Conservation (phyloP, 2,888 invertebrate genomes). For the Trissoscelio sp. region DNA sequence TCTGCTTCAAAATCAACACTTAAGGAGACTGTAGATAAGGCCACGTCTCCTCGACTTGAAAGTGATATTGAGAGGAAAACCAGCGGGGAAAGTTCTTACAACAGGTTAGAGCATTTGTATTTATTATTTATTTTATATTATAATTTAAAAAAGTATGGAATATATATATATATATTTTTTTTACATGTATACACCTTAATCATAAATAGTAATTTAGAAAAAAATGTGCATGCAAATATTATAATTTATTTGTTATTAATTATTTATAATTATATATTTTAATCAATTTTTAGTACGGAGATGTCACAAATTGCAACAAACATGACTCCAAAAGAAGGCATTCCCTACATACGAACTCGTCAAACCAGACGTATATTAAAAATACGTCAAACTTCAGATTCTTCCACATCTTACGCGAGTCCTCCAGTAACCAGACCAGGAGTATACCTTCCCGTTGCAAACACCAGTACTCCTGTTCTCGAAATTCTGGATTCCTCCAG, state of each 20-base stretch:
- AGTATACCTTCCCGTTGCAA: conserved; percentile 62
- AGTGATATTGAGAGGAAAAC: conserved; percentile 26
- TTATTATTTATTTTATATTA: background rate
- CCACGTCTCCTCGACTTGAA: conserved; percentile 35
- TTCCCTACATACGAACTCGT: conserved; percentile 70
- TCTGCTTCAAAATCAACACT: conserved; percentile 69
- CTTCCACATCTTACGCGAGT: conserved; percentile 80
- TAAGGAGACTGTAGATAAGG: conserved; percentile 32
- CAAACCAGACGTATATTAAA: conserved; percentile 68
- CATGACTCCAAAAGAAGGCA: conserved; percentile 54
- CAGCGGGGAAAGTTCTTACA: conserved; percentile 43
- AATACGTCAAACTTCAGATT: conserved; percentile 77
- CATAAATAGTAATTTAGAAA: no score
- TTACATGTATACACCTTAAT: no score
- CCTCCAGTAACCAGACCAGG: conserved; percentile 74
- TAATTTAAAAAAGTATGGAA: no score
- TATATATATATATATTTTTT: no score
- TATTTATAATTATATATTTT: background rate
- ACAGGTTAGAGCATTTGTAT: conserved; percentile 22
- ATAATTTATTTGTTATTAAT: background rate
- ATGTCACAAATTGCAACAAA: conserved; percentile 73
- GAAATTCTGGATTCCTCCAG: conserved; percentile 78
- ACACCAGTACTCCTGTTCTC: conserved; percentile 77
- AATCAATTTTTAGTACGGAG: conserved; percentile 75
- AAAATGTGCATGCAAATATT: no score